Percentiles rank a stretch among this genome's conserved stretches.
Evolutionary conservation across 1,140 invertebrate genomes (phyloP).

Genomic region (Andricus grossulariae): DNA sequence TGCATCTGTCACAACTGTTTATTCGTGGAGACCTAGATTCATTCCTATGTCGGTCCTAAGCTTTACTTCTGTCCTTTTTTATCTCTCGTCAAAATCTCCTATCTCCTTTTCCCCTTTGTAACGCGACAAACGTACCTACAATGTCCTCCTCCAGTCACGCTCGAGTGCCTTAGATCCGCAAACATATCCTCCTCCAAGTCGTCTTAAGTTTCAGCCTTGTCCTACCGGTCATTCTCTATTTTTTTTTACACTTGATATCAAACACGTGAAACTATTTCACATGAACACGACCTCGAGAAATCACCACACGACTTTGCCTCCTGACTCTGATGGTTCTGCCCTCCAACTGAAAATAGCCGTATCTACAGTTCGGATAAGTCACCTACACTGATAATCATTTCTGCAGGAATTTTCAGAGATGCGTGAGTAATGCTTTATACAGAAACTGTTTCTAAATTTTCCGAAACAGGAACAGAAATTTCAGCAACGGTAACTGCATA

Average conservation of each 20-base stretch:
- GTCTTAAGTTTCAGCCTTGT: background rate
- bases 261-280: too few relatives aligned
- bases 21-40: slow-evolving; percentile 55
- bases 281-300: too few relatives aligned
- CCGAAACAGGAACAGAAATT: too few relatives aligned
- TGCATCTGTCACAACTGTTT: slow-evolving; percentile 70
- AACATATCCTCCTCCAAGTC: slow-evolving; percentile 43
- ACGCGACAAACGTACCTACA: slow-evolving; percentile 50
- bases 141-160: slow-evolving; percentile 51
- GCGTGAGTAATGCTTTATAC: too few relatives aligned
- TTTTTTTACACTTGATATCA: background rate
- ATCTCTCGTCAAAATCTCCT: slow-evolving; percentile 28
- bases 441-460: too few relatives aligned
- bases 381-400: too few relatives aligned
- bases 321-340: too few relatives aligned
- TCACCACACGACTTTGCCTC: too few relatives aligned
- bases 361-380: too few relatives aligned
- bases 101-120: slow-evolving; percentile 49
- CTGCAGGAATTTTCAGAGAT: too few relatives aligned
- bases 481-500: too few relatives aligned
- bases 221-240: background rate
- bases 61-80: slow-evolving; percentile 43
- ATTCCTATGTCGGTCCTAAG: slow-evolving; percentile 51
- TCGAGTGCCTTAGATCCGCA: slow-evolving; percentile 58
- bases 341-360: too few relatives aligned